Percentiles rank a stretch among this genome's conserved stretches.
phyloP scores from a whole-genome alignment of 2,113 vertebrate species.

The Struthio camelus region DNA sequence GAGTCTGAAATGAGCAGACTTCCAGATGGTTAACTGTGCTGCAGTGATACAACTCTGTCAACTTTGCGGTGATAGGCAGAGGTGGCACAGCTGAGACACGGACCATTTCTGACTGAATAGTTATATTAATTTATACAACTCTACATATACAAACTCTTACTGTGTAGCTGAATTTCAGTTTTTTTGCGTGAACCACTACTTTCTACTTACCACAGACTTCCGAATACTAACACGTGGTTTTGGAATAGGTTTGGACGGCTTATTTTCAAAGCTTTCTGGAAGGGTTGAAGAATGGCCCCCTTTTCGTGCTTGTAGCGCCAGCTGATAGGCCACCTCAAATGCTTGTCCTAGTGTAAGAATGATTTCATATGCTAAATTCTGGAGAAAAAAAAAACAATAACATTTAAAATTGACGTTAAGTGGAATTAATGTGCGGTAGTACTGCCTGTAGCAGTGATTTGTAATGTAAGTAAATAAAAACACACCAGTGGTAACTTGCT shows the following conservation, averaged over 20 bases:
- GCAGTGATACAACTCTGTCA: neutral
- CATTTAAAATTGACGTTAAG: neutral
- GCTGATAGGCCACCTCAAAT: slow-evolving; percentile 98
- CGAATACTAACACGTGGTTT: slow-evolving; percentile 98
- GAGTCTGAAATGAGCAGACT: neutral
- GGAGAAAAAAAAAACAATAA: slow-evolving; percentile 47
- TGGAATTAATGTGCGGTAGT: neutral
- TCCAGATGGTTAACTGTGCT: neutral
- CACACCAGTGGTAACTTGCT: neutral
- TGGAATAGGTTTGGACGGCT: slow-evolving; percentile 96
- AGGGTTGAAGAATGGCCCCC: slow-evolving; percentile 96
- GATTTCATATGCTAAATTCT: slow-evolving; percentile 99
- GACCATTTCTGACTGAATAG: neutral
- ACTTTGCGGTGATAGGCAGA: neutral
- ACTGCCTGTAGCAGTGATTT: neutral
- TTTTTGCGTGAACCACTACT: neutral
- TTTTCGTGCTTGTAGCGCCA: slow-evolving; percentile 96
- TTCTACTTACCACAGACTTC: slow-evolving; percentile 93
- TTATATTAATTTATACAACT: neutral
- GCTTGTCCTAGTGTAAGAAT: slow-evolving; percentile 98
- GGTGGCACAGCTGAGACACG: neutral
- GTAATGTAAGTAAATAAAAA: neutral
- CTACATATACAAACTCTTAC: neutral
- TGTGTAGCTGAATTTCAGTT: neutral
- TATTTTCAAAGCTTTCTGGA: slow-evolving; percentile 97